Conservation (phyloP, 2,113 vertebrate species). For the Erpornis zantholeuca region DNA sequence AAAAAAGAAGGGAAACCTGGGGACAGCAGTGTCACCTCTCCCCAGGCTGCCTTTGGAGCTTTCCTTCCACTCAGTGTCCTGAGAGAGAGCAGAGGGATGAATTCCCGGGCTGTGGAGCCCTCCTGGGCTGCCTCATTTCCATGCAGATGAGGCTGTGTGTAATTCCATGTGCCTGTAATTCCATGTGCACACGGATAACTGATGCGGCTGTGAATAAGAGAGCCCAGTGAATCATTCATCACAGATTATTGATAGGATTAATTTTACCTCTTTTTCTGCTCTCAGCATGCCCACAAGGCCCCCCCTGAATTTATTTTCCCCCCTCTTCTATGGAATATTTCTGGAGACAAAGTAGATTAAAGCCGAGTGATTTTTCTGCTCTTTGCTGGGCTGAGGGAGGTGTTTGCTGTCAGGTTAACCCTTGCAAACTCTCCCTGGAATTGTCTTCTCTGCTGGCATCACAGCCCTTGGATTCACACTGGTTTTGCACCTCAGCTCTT, state of each 20-base stretch:
- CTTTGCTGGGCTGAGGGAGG: not conserved
- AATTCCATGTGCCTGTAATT: not conserved
- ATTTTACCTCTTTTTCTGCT: constrained; percentile 35
- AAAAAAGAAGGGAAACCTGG: not conserved
- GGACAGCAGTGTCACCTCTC: not conserved
- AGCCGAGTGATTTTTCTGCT: not conserved
- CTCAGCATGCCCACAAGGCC: not conserved
- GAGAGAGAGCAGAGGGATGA: not conserved
- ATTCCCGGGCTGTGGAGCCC: not conserved
- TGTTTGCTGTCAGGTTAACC: not conserved
- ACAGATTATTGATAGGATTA: constrained; percentile 41
- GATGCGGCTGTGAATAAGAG: not conserved
- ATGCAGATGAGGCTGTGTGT: not conserved
- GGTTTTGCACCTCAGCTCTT: not conserved
- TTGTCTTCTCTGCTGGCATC: not conserved
- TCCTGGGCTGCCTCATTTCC: not conserved
- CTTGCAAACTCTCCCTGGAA: not conserved
- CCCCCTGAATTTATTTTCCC: not conserved
- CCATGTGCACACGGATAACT: not conserved
- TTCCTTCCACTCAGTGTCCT: not conserved
- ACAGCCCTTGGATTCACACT: not conserved
- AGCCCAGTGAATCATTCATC: constrained; percentile 37
- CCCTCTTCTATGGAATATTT: not conserved
- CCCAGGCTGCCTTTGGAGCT: not conserved
- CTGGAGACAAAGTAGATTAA: not conserved